phyloP scores from a whole-genome alignment of 2,888 invertebrate species.

The Watsonalla binaria region DNA sequence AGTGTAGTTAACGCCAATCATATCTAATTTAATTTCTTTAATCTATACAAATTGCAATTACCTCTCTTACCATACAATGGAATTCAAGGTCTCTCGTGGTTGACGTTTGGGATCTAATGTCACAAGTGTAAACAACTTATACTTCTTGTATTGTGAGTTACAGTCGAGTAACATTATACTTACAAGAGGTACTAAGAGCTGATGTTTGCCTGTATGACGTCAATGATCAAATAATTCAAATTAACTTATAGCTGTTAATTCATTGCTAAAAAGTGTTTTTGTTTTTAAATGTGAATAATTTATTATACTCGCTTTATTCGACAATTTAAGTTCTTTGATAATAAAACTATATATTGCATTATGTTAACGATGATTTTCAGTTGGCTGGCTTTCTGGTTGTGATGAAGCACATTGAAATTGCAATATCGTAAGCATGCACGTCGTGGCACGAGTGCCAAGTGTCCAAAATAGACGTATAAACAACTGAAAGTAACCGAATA shows the following conservation, averaged over 20 bases:
- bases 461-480: conserved; percentile 58
- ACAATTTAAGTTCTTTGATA: no score
- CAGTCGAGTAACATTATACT: background rate
- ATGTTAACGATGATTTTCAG: no score
- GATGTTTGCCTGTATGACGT: background rate
- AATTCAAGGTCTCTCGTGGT: conserved; percentile 32
- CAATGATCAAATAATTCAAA: background rate
- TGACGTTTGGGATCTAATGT: conserved; percentile 13
- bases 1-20: background rate
- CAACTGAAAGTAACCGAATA: conserved; percentile 56
- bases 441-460: conserved; percentile 45
- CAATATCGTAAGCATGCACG: background rate
- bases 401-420: background rate
- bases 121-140: background rate
- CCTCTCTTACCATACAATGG: background rate
- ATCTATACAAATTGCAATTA: background rate
- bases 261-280: background rate
- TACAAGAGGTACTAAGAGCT: background rate
- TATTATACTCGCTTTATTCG: no score
- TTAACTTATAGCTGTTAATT: background rate
- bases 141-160: background rate
- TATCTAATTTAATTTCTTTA: background rate
- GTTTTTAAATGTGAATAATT: no score
- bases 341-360: no score
- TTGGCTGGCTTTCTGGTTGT: background rate